Percentiles rank a stretch among this genome's conserved stretches.
Evolutionary conservation across 1,140 invertebrate genomes (phyloP).

Genomic region (Dendrolimus kikuchii): DNA sequence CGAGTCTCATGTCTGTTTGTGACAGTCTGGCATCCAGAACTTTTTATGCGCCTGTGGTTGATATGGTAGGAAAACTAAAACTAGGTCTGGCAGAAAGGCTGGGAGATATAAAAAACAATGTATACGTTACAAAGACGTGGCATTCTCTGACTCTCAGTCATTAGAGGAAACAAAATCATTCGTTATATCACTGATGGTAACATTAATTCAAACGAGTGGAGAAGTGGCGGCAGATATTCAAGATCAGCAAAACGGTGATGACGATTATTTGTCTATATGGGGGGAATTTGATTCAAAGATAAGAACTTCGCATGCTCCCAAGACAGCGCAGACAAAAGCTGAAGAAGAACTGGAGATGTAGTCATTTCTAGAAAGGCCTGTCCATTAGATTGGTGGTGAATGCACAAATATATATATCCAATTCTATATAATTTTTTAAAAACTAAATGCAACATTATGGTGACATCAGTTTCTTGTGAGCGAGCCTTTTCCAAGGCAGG

Average conservation of each 20-base stretch:
- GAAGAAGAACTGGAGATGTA: constrained; percentile 9
- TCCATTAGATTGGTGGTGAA: constrained; percentile 14
- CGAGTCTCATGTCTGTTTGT: constrained; percentile 6
- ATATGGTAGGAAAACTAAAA: constrained; percentile 6
- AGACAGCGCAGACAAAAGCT: neutral
- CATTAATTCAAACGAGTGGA: too few relatives aligned
- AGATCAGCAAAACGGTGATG: too few relatives aligned
- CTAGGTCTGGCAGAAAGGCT: constrained; percentile 3
- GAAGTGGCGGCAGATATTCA: too few relatives aligned
- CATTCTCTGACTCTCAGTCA: neutral
- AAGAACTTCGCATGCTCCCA: too few relatives aligned
- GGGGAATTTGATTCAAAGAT: too few relatives aligned
- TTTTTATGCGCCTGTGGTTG: neutral
- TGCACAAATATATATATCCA: constrained; percentile 13
- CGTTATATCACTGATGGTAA: too few relatives aligned
- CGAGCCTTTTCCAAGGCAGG: neutral
- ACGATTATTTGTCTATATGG: too few relatives aligned
- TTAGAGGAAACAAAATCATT: too few relatives aligned
- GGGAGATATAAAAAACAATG: constrained; percentile 10
- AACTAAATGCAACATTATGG: constrained; percentile 4
- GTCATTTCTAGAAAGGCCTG: constrained; percentile 6
- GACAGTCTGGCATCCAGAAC: constrained; percentile 3
- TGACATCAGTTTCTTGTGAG: constrained; percentile 1
- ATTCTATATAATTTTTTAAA: constrained; percentile 4
- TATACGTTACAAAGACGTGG: neutral